Percentiles rank a stretch among this genome's conserved stretches.
phyloP scores from a whole-genome alignment of 2,888 invertebrate genomes.

The Taphrorychus bicolor region DNA sequence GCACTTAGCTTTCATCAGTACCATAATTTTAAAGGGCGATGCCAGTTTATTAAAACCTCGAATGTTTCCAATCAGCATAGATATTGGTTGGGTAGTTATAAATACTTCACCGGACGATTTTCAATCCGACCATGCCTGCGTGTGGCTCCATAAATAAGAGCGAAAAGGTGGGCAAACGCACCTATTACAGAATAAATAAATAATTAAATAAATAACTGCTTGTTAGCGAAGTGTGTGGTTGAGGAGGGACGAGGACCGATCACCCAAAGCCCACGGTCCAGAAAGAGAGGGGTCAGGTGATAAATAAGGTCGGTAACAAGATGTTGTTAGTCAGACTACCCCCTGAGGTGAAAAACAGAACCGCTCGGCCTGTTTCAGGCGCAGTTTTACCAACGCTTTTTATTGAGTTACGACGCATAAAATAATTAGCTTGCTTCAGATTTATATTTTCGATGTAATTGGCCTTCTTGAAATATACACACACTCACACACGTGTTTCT shows the following conservation, averaged over 20 bases:
- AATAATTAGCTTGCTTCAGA: constrained; percentile 44
- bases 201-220: constrained; percentile 63
- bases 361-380: constrained; percentile 41
- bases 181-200: constrained; percentile 63
- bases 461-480: background rate
- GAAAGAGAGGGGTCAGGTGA: constrained; percentile 51
- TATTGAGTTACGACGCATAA: constrained; percentile 49
- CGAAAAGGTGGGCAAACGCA: constrained; percentile 61
- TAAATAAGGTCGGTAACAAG: constrained; percentile 62
- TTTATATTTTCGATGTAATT: constrained; percentile 6
- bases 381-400: constrained; percentile 45
- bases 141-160: constrained; percentile 61
- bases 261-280: background rate
- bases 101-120: constrained; percentile 57
- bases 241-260: constrained; percentile 27
- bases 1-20: background rate
- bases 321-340: constrained; percentile 60
- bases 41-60: constrained; percentile 32
- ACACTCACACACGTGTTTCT: too few relatives aligned
- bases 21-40: background rate
- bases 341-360: constrained; percentile 58
- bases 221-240: constrained; percentile 57
- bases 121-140: constrained; percentile 58
- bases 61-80: constrained; percentile 56
- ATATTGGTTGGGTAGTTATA: constrained; percentile 57